These are phyloP conservation scores for Prunella strophiata DNA, from an alignment of 2,797 vertebrate genomes.

Conservation along the genomic window DNA sequence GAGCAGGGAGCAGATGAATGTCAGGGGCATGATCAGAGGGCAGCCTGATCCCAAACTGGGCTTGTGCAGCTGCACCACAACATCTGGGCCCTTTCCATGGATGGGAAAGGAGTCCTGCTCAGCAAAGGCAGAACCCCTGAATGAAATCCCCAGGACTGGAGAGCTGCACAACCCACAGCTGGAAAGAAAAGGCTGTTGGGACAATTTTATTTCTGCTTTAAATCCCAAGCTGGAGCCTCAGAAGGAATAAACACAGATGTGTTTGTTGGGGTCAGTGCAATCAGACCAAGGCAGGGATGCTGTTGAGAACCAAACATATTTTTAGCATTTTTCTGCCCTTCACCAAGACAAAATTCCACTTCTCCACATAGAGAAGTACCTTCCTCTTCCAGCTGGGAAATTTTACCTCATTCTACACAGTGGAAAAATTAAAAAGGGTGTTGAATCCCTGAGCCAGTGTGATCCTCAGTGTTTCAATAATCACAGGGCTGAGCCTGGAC, in stretches of 20 bases:
- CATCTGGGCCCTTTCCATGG: slow-evolving; percentile 16
- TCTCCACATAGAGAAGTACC: not conserved
- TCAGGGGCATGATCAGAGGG: slow-evolving; percentile 10
- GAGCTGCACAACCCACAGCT: not conserved
- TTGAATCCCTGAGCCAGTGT: not conserved
- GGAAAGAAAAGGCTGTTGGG: slow-evolving; percentile 16
- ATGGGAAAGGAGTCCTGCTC: not conserved
- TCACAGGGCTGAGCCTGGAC: not conserved
- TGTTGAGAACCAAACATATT: not conserved
- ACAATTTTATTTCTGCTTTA: not conserved
- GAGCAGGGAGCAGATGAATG: slow-evolving; percentile 25
- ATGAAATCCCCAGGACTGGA: not conserved
- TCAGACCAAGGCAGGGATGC: not conserved
- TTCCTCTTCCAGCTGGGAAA: not conserved
- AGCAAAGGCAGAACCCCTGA: not conserved
- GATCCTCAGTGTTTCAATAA: not conserved
- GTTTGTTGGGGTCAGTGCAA: not conserved
- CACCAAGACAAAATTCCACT: not conserved
- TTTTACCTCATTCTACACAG: not conserved
- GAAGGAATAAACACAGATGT: not conserved
- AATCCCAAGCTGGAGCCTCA: not conserved
- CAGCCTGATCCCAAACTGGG: not conserved
- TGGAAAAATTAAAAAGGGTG: not conserved
- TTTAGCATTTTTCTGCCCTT: not conserved
- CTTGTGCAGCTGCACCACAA: slow-evolving; percentile 21